A percentile compares a stretch with the other conserved stretches of the same genome.
Conservation (phyloP, 2,113 vertebrate genomes). For the Aphelocoma coerulescens region DNA sequence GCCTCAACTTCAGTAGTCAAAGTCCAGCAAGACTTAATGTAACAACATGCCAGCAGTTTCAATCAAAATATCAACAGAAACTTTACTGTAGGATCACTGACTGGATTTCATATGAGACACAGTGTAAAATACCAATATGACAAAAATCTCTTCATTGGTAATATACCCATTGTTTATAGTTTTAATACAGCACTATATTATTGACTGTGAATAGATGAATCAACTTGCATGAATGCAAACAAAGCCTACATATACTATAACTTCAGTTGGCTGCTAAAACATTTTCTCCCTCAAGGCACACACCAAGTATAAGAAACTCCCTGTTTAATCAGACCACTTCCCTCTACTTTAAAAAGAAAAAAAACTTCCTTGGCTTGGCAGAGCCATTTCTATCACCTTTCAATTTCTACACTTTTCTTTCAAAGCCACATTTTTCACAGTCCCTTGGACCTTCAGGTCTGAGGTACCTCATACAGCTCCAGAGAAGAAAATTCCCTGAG, state of each 20-base stretch:
- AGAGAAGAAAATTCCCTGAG: not conserved
- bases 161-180: not conserved
- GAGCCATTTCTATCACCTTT: not conserved
- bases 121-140: not conserved
- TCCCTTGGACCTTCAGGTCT: not conserved
- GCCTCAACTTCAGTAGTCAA: not conserved
- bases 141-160: not conserved
- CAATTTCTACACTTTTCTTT: not conserved
- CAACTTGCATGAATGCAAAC: not conserved
- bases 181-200: not conserved
- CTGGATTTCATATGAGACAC: not conserved
- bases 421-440: not conserved
- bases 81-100: not conserved
- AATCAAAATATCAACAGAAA: not conserved
- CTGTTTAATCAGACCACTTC: not conserved
- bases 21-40: not conserved
- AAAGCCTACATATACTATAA: not conserved
- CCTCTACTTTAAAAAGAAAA: not conserved
- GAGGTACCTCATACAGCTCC: not conserved
- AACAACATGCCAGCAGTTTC: not conserved
- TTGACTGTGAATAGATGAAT: not conserved
- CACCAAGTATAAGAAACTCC: not conserved
- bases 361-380: not conserved
- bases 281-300: not conserved
- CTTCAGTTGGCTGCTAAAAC: not conserved